A percentile compares a stretch with the other conserved stretches of the same genome.
Evolutionary conservation across 2,797 vertebrate species (phyloP).

Genomic region (Mus spretus): DNA sequence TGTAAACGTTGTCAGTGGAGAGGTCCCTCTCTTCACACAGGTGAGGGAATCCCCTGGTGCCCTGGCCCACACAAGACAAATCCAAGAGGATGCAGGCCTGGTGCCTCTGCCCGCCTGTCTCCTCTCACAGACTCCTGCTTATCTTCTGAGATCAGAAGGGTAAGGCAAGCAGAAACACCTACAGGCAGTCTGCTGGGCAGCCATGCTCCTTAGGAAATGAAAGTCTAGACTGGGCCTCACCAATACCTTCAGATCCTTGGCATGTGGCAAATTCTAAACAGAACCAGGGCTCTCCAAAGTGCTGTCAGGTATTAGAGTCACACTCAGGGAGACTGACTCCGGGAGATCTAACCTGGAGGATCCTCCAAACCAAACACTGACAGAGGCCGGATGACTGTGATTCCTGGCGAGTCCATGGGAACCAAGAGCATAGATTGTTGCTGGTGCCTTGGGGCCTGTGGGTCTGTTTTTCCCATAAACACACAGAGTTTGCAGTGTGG

Average conservation of each 20-base stretch:
- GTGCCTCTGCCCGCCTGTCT: neutral
- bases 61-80: neutral
- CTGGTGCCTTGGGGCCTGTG: constrained; percentile 79
- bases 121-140: neutral
- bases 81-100: too few relatives aligned
- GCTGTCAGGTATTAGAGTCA: neutral
- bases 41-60: too few relatives aligned
- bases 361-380: constrained; percentile 84
- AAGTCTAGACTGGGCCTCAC: neutral
- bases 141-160: neutral
- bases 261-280: neutral
- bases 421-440: constrained; percentile 86
- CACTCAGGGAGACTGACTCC: fast-evolving
- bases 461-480: constrained; percentile 88
- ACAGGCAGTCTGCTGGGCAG: neutral
- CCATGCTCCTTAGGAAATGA: neutral
- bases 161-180: neutral
- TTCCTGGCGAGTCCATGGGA: constrained; percentile 85
- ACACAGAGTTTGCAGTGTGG: constrained; percentile 84
- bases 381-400: constrained; percentile 81
- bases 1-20: neutral
- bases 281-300: neutral
- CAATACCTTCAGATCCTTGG: neutral
- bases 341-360: constrained; percentile 62
- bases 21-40: neutral